phyloP scores from a whole-genome alignment of 2,888 invertebrate genomes.

The Apamea monoglypha region DNA sequence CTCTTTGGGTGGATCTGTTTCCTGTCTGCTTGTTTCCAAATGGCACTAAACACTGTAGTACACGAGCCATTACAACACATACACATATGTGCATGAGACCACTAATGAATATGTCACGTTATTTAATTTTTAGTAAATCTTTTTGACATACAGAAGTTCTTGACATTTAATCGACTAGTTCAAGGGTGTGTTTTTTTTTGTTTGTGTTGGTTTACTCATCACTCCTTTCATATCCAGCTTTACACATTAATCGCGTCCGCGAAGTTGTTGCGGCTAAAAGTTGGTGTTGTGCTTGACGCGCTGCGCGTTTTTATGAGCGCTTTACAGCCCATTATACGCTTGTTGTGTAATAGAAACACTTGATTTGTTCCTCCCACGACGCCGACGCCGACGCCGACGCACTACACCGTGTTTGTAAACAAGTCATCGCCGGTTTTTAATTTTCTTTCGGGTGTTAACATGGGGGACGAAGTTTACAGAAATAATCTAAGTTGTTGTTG shows the following conservation, averaged over 20 bases:
- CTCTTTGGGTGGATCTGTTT: not conserved
- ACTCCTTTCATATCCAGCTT: conserved; percentile 48
- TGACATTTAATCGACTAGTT: not conserved
- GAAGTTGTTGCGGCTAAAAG: conserved; percentile 63
- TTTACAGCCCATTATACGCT: conserved; percentile 71
- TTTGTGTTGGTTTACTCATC: not conserved
- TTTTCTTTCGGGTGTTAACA: conserved; percentile 61
- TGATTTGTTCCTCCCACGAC: conserved; percentile 66
- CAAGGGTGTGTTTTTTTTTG: not conserved
- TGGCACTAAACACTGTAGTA: not conserved
- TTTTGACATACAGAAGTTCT: not conserved
- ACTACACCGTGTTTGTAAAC: conserved; percentile 65
- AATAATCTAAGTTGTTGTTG: conserved; percentile 44
- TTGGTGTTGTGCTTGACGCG: conserved; percentile 62
- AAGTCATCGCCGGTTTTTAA: conserved; percentile 67
- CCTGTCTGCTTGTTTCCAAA: not conserved
- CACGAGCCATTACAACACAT: not conserved
- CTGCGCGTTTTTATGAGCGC: conserved; percentile 68
- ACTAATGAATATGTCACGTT: not conserved
- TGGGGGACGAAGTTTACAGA: conserved; percentile 36
- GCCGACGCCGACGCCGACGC: conserved; percentile 22
- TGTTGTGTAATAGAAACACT: conserved; percentile 70
- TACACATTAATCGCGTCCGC: conserved; percentile 14
- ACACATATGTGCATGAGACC: not conserved
- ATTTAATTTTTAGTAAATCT: not conserved